Evolutionary conservation across 2,888 invertebrate genomes (phyloP).

Genomic region (Macrosiphum euphorbiae): DNA sequence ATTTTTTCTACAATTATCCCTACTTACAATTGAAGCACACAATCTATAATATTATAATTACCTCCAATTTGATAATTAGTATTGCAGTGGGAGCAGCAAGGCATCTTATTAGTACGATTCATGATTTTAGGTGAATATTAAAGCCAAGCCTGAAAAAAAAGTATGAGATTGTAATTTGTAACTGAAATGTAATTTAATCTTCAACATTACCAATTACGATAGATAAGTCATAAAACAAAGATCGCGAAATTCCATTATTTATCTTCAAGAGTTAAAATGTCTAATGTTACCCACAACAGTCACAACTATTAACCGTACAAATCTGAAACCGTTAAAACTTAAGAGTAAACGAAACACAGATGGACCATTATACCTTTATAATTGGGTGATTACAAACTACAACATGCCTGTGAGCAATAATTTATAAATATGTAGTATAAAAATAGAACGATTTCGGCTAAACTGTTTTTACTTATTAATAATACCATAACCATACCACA

Average conservation of each 20-base stretch:
- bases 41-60: neutral
- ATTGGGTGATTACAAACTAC: neutral
- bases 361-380: neutral
- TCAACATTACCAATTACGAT: neutral
- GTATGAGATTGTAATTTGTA: neutral
- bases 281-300: neutral
- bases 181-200: neutral
- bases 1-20: neutral
- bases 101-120: neutral
- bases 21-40: neutral
- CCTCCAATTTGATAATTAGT: constrained; percentile 36
- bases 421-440: neutral
- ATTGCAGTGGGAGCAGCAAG: constrained; percentile 23
- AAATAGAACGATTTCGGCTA: neutral
- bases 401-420: neutral
- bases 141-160: neutral
- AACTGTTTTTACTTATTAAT: neutral
- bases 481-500: neutral
- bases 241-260: neutral
- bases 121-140: neutral
- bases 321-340: neutral
- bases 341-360: too few relatives aligned
- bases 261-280: neutral
- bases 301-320: neutral
- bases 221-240: neutral